These are phyloP conservation scores for Andrena hattorfiana DNA, from an alignment of 2,888 invertebrate genomes.

Conservation along the genomic window DNA sequence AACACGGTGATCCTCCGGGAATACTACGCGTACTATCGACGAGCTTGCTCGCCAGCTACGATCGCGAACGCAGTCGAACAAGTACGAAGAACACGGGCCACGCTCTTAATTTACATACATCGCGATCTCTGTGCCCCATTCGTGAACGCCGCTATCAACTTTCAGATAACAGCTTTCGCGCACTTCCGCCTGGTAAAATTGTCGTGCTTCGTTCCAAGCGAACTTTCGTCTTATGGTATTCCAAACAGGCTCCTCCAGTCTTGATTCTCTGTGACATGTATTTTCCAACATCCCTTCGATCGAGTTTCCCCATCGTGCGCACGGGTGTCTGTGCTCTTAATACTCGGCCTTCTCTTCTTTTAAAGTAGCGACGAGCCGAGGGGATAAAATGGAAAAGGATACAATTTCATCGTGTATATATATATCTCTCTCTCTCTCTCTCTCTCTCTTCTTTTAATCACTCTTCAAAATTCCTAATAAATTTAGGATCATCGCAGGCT, in stretches of 20 bases:
- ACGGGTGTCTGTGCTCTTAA: background rate
- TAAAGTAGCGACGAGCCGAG: too few relatives aligned
- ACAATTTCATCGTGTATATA: too few relatives aligned
- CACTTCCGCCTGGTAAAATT: conserved; percentile 20
- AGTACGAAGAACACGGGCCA: conserved; percentile 39
- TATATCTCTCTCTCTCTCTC: too few relatives aligned
- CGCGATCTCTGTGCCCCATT: conserved; percentile 16
- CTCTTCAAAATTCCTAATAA: background rate
- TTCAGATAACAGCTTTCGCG: conserved; percentile 25
- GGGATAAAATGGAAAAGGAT: background rate
- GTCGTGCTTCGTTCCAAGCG: conserved; percentile 15
- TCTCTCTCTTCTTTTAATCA: background rate
- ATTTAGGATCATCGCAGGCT: background rate
- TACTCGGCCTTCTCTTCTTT: background rate
- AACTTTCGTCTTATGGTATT: conserved; percentile 18
- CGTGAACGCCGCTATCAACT: conserved; percentile 29
- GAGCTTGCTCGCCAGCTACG: conserved; percentile 12
- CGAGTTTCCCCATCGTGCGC: conserved; percentile 8
- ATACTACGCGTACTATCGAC: conserved; percentile 21
- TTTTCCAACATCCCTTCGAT: conserved; percentile 19
- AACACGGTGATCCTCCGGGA: conserved; percentile 28
- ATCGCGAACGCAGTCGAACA: conserved; percentile 27
- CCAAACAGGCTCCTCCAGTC: background rate
- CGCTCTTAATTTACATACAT: conserved; percentile 14
- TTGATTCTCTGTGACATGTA: background rate